Base-by-base conservation (phyloP, 2,797 vertebrate species). In the Schizopygopsis malacanthus region DNA sequence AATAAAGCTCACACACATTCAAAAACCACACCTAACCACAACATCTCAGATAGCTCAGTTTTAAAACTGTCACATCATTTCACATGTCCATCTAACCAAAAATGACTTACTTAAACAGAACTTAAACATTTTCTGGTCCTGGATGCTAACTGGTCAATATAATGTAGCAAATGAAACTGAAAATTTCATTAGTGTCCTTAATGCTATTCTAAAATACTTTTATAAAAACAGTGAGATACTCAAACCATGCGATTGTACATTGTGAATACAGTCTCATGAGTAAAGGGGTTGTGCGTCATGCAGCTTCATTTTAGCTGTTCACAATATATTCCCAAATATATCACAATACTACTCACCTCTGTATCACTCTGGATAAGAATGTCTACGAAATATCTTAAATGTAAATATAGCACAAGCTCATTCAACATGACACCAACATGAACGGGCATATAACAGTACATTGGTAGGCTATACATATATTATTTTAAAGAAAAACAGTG, bases 21-120 rank as follows among this genome's bases (percentile, higher is more conserved):
- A 82, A 54, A 86, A 83, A 72, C 75, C 72, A 81, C 80, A 84
- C 73, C 72, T 83, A 73, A 67, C 45, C 84, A 89, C 84, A 28
- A 20, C 2, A 22, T 84, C 22, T 61, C 72, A 28, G 65, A 84
- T 87, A 41, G 37, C 37, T 82, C 37, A 1, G 47, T 50, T 50
- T 61, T 22, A 18, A 61, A 69, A 65, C 25, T 79, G 81, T 86
- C 33, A 75, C 67, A 52, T 28, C 50, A 45, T 52, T 87, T 71
- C 61, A 61, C 71, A 69, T 25, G 10, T 22, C 28, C 22, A 52
- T 77, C 79, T 77, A n/a, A 70, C 0, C 25, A 28, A 59, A 41
- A 28, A 72, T 81, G 65, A 59, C 28, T 6, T 1, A 70, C 39
- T 41, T 7, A 41, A 41, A 41, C 39, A 41, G 39, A 41, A 41